Evolutionary conservation across 2,113 vertebrate genomes (phyloP), one percentile per base, ranked within the genome.

Genomic region (Saguinus midas): DNA sequence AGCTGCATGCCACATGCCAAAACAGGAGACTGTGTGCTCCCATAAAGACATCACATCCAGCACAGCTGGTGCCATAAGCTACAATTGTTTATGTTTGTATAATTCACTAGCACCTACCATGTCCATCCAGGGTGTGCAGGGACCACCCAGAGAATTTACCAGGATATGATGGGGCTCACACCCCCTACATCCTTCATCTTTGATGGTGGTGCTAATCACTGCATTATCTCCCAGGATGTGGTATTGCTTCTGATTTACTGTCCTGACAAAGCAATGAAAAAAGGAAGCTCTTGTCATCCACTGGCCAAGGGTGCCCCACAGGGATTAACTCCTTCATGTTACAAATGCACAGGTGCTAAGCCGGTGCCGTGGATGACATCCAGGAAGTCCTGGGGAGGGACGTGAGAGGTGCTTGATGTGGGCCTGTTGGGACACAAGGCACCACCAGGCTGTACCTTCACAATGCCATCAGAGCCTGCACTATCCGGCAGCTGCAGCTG

Each of bases 71-170:
- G 91, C 40, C 40, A 37, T 27, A 64, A 23, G 18, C 48, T 40
- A 40, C 55, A 48, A 92, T 82, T 82, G 72, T 80, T 94, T 86
- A 75, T 25, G 29, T 52, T 81, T 86, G 23, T 13, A 35, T 45
- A 52, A 37, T 16, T 35, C 50, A 43, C 43, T 84, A 43, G 14
- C 40, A 50, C 76, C 35, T 70, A 9, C 48, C 23, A 3, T 40
- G 23, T 58, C 16, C 21, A 11, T 2, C 73, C 61, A 23, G 48
- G 12, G 14, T 61, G 29, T 40, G 2, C 43, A 78, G 78, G 76
- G 55, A 18, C 32, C 11, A 70, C 32, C 29, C 8, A 16, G 32
- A 52, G 68, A 87, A 64, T 23, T 81, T 8, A 83, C 21, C 1
- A 35, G 35, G 17, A 57, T 50, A 13, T 57, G 79, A 45, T 8